Evolutionary conservation across 1,140 invertebrate species (phyloP).

Genomic region (Drosophila willistoni): DNA sequence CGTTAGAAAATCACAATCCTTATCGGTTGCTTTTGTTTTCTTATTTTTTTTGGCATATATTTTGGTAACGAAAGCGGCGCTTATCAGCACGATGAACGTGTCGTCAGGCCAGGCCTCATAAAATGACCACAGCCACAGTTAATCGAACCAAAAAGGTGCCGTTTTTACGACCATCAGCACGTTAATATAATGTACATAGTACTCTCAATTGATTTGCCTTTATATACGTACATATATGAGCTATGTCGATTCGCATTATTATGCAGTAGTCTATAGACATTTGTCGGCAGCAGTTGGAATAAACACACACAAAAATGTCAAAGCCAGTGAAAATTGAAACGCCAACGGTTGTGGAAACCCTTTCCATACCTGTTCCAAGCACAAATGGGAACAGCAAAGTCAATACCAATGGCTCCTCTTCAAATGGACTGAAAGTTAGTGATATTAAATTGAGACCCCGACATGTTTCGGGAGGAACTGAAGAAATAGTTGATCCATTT

Average conservation of each 20-base stretch:
- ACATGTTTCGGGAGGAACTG: conserved; percentile 47
- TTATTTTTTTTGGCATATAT: conserved; percentile 22
- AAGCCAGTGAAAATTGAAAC: conserved; percentile 44
- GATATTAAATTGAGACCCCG: conserved; percentile 11
- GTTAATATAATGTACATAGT: conserved; percentile 16
- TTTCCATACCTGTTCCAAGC: background rate
- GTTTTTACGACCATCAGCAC: conserved; percentile 59
- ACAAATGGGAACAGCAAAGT: conserved; percentile 17
- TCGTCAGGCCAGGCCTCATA: conserved; percentile 61
- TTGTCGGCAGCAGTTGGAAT: conserved; percentile 27
- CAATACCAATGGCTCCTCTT: background rate
- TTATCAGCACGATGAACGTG: conserved; percentile 53
- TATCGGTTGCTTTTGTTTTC: conserved; percentile 50
- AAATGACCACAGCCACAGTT: conserved; percentile 46
- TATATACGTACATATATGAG: conserved; percentile 45
- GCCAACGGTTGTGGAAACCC: conserved; percentile 28
- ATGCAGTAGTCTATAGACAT: conserved; percentile 47
- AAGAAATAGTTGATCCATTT: conserved; percentile 72
- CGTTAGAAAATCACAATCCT: conserved; percentile 27
- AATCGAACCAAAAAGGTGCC: conserved; percentile 59
- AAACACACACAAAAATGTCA: conserved; percentile 39
- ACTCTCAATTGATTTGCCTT: conserved; percentile 44
- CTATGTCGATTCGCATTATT: conserved; percentile 22
- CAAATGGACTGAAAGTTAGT: conserved; percentile 19
- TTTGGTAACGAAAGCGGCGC: conserved; percentile 25